Evolutionary conservation across 2,113 vertebrate genomes (phyloP).

Genomic region (Mastomys coucha): DNA sequence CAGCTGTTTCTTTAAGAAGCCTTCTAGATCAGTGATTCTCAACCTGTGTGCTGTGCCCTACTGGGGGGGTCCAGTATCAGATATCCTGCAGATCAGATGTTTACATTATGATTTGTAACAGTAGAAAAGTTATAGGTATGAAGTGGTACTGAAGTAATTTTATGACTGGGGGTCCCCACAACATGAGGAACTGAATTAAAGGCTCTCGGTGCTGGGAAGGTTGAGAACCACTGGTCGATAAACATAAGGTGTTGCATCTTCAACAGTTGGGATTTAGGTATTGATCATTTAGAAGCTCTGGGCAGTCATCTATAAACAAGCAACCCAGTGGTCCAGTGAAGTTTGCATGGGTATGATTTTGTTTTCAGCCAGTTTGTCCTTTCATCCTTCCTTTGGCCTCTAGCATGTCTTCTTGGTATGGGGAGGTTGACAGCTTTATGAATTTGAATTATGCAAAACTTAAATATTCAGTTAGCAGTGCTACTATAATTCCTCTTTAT

Average conservation of each 20-base stretch:
- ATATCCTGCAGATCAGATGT: neutral
- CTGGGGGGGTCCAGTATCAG: too few relatives aligned
- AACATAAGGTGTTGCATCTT: neutral
- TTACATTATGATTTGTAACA: neutral
- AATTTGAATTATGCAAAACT: neutral
- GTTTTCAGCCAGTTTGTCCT: neutral
- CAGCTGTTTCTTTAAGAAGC: neutral
- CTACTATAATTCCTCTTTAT: neutral
- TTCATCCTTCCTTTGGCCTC: neutral
- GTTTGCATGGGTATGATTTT: fast-evolving
- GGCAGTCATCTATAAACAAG: neutral
- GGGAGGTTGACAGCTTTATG: neutral
- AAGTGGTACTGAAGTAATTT: neutral
- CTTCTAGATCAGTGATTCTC: neutral
- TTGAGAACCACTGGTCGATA: neutral
- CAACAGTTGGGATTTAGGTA: neutral
- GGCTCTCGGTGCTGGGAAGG: neutral
- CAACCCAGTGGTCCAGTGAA: too few relatives aligned
- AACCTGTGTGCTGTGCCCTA: neutral
- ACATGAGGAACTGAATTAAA: neutral
- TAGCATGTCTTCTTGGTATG: neutral
- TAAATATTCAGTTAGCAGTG: neutral
- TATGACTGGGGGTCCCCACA: neutral
- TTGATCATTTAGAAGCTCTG: neutral
- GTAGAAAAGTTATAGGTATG: neutral